A percentile compares a stretch with the other conserved stretches of the same genome.
These are phyloP conservation scores for Nomada ferruginata DNA, from an alignment of 2,888 invertebrate species.

Conservation along the genomic window DNA sequence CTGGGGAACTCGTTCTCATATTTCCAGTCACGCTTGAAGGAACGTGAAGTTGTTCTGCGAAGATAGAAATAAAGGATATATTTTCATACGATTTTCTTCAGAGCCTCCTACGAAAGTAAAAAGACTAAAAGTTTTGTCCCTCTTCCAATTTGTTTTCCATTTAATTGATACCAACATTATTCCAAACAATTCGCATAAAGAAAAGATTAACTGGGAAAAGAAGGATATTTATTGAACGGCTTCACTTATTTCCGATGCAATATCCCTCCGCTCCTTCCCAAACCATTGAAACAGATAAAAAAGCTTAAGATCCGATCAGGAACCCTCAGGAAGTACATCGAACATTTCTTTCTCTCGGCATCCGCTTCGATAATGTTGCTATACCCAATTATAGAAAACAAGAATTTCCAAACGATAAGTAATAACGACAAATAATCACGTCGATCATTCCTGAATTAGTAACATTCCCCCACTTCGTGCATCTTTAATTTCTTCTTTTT, in stretches of 20 bases:
- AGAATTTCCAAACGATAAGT: neutral
- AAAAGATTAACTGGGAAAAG: neutral
- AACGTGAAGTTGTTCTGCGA: neutral
- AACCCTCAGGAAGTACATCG: too few relatives aligned
- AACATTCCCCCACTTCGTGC: neutral
- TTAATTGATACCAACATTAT: neutral
- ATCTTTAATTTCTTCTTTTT: slow-evolving; percentile 2
- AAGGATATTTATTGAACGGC: neutral
- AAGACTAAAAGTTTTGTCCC: too few relatives aligned
- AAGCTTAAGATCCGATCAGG: too few relatives aligned
- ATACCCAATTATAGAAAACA: slow-evolving; percentile 9
- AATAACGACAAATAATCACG: neutral
- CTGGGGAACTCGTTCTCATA: neutral
- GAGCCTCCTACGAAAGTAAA: too few relatives aligned
- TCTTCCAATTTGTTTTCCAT: too few relatives aligned
- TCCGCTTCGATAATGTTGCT: neutral
- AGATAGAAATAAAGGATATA: neutral
- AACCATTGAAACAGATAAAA: too few relatives aligned
- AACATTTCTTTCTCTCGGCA: neutral
- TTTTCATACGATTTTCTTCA: too few relatives aligned
- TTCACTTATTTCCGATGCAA: too few relatives aligned
- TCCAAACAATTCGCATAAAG: neutral
- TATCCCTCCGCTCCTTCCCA: too few relatives aligned
- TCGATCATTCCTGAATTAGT: neutral
- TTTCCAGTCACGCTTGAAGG: neutral